Conservation (phyloP, 2,888 invertebrate genomes). For the Latrodectus hesperus region DNA sequence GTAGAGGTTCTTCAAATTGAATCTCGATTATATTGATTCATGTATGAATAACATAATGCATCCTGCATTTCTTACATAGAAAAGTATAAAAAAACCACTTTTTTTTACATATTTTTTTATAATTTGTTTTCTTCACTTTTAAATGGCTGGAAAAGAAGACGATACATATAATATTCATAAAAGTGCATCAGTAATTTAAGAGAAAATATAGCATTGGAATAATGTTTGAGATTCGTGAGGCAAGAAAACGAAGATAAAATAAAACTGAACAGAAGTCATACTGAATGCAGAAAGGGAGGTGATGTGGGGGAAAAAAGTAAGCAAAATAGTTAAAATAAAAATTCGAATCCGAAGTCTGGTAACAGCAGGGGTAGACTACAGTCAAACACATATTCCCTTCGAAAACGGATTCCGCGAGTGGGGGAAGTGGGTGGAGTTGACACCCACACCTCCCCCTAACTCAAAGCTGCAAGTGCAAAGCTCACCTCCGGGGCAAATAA, state of each 20-base stretch:
- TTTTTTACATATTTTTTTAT: too few species aligned
- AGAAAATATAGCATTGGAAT: not conserved
- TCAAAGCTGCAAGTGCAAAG: conserved; percentile 63
- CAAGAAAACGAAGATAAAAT: not conserved
- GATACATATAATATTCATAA: too few species aligned
- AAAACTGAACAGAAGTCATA: conserved; percentile 1
- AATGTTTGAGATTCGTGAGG: not conserved
- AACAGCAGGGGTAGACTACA: conserved; percentile 49
- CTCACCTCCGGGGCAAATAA: conserved; percentile 52
- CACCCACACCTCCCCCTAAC: conserved; percentile 15
- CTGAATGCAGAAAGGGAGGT: not conserved
- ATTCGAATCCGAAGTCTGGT: conserved; percentile 22
- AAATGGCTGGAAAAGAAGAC: too few species aligned
- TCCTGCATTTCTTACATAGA: too few species aligned
- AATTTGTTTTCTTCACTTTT: too few species aligned
- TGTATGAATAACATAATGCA: too few species aligned
- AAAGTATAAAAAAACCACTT: too few species aligned
- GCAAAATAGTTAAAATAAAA: not conserved
- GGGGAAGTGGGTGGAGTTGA: conserved; percentile 5
- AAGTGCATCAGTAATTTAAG: too few species aligned
- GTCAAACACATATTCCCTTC: conserved; percentile 40
- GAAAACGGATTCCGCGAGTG: not conserved
- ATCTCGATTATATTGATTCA: too few species aligned
- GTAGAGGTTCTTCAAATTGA: too few species aligned
- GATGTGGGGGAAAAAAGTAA: not conserved